Evolutionary conservation across 2,888 invertebrate genomes (phyloP), one percentile per base, ranked within the genome.

Genomic region (Atherix ibis): DNA sequence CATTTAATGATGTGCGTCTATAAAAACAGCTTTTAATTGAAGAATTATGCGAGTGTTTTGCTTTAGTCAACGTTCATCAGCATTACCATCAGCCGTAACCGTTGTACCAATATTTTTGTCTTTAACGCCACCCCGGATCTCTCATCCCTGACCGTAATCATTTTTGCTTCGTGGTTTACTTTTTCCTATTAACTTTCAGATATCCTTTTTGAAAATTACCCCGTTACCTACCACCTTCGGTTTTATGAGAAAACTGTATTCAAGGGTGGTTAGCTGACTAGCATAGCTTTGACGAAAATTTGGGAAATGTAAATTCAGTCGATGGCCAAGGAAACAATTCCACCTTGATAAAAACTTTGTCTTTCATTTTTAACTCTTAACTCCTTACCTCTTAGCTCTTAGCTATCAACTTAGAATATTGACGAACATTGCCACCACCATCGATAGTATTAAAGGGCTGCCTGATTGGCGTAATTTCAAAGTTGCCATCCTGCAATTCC

Each of bases 401-500:
- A 26, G 18, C 27, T 27, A 27, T 24, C 18, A n/a, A 25, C 26
- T 31, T 19, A 25, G 12, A 33, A 33, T 27, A 36, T 9, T 36
- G 36, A 32, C 30, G 31, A 19, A 33, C 33, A 13, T 36, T 25
- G 28, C 33, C 26, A 33, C 33, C 30, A 24, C 30, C 30, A 19
- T 33, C 14, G 5, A 13, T 10, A 13, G 26, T 10, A 33, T 27
- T 27, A 17, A 27, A 25, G 15, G 26, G 16, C 18, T 27, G 4
- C 13, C 15, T 34, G 18, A 14, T 27, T 13, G 2, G 16, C 29
- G 10, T 27, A 33, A 17, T 37, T 33, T 31, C 27, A 9, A n/a
- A n/a, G n/a, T n/a, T n/a, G n/a, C n/a, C n/a, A n/a, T n/a, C n/a
- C n/a, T n/a, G n/a, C n/a, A n/a, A n/a, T n/a, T n/a, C n/a, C n/a